Evolutionary conservation across 1,140 invertebrate species (phyloP).

Genomic region (Drosophila subobscura): DNA sequence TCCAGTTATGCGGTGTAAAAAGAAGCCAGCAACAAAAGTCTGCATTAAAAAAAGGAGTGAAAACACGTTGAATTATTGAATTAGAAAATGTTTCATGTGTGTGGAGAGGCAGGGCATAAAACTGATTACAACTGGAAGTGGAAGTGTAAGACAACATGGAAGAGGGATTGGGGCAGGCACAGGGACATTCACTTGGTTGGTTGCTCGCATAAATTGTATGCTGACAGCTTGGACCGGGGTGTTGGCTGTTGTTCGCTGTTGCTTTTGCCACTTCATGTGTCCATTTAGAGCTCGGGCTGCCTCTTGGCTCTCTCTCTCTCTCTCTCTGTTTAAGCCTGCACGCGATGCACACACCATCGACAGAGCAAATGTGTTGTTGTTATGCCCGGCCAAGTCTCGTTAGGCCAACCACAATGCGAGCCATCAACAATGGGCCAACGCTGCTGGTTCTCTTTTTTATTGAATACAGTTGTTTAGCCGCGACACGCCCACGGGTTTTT

Average conservation of each 20-base stretch:
- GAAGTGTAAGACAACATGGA: slow-evolving; percentile 17
- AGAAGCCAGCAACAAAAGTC: slow-evolving; percentile 6
- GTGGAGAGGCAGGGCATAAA: slow-evolving; percentile 26
- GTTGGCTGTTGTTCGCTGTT: slow-evolving; percentile 27
- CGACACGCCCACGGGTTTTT: slow-evolving; percentile 41
- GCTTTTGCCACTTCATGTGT: slow-evolving; percentile 56
- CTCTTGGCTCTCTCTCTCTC: background rate
- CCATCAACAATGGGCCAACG: slow-evolving; percentile 11
- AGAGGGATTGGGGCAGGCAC: background rate
- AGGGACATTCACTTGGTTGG: slow-evolving; percentile 11
- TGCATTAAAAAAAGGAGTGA: background rate
- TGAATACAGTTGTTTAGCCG: slow-evolving; percentile 54
- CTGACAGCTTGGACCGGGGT: slow-evolving; percentile 28
- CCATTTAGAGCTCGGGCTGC: slow-evolving; percentile 36
- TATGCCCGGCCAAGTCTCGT: slow-evolving; percentile 15
- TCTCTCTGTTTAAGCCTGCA: slow-evolving; percentile 19
- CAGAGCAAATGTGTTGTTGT: slow-evolving; percentile 20
- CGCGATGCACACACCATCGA: slow-evolving; percentile 42
- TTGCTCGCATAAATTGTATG: slow-evolving; percentile 36
- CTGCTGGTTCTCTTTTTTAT: slow-evolving; percentile 29
- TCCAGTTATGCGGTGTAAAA: slow-evolving; percentile 36
- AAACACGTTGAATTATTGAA: slow-evolving; percentile 32
- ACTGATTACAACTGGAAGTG: slow-evolving; percentile 57
- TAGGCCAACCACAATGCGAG: slow-evolving; percentile 21
- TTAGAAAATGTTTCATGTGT: slow-evolving; percentile 15